Evolutionary conservation across 1,140 invertebrate species (phyloP).

Genomic region (Amphibalanus amphitrite): DNA sequence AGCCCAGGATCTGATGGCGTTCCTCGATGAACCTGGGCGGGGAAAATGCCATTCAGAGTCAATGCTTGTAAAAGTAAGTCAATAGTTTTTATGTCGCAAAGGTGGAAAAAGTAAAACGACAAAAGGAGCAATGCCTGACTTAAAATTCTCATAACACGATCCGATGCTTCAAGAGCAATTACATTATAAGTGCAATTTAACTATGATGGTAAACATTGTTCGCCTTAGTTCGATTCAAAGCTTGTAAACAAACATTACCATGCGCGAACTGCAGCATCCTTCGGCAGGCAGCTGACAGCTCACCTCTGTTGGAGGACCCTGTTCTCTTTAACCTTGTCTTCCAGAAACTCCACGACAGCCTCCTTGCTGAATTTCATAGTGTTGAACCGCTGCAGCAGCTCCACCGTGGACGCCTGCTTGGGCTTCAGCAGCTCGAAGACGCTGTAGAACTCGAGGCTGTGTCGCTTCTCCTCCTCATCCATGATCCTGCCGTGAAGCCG

Average conservation of each 20-base stretch:
- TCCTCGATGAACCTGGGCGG: constrained; percentile 28
- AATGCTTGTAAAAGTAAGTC: background rate
- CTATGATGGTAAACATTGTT: no score
- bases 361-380: background rate
- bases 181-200: no score
- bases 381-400: background rate
- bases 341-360: background rate
- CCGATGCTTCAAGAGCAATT: no score
- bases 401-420: background rate
- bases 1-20: constrained; percentile 33
- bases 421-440: background rate
- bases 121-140: no score
- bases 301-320: background rate
- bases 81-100: no score
- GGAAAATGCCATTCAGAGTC: no score
- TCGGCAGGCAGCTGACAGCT: no score
- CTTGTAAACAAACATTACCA: no score
- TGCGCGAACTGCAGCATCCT: no score
- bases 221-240: no score
- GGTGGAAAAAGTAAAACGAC: no score
- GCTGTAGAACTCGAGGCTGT: background rate
- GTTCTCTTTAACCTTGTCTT: background rate
- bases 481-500: background rate
- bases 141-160: no score
- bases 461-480: background rate